phyloP scores from a whole-genome alignment of 1,140 invertebrate genomes.

The Venturia canescens region DNA sequence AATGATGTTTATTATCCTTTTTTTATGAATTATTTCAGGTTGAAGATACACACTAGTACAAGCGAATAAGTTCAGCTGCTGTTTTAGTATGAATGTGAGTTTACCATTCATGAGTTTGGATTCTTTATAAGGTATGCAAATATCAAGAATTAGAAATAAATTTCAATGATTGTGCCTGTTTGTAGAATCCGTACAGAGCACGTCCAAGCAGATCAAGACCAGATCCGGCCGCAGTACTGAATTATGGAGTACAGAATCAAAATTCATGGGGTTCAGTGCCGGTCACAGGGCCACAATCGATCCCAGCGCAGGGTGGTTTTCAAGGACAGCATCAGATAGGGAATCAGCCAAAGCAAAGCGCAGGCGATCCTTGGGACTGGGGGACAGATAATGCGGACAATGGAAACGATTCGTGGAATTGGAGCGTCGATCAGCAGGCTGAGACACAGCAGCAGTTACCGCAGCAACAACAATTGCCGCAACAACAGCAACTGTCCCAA shows the following conservation, averaged over 20 bases:
- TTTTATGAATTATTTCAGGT: not conserved
- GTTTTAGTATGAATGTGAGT: constrained; percentile 25
- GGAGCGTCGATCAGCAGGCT: constrained; percentile 70
- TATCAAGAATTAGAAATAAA: too few relatives aligned
- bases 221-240: constrained; percentile 61
- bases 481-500: constrained; percentile 58
- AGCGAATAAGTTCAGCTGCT: not conserved
- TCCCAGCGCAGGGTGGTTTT: constrained; percentile 53
- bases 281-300: not conserved
- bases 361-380: constrained; percentile 71
- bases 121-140: not conserved
- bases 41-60: not conserved
- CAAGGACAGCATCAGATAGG: constrained; percentile 25
- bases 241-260: constrained; percentile 69
- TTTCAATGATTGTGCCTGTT: constrained; percentile 11
- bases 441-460: constrained; percentile 59
- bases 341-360: constrained; percentile 62
- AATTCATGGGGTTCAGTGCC: constrained; percentile 66
- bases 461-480: constrained; percentile 59
- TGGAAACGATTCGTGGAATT: constrained; percentile 74
- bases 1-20: not conserved
- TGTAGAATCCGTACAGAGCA: constrained; percentile 73
- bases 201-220: constrained; percentile 64
- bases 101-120: not conserved
- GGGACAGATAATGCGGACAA: constrained; percentile 64